These are phyloP conservation scores for Coreoperca whiteheadi DNA, from an alignment of 2,113 vertebrate species.

Conservation along the genomic window DNA sequence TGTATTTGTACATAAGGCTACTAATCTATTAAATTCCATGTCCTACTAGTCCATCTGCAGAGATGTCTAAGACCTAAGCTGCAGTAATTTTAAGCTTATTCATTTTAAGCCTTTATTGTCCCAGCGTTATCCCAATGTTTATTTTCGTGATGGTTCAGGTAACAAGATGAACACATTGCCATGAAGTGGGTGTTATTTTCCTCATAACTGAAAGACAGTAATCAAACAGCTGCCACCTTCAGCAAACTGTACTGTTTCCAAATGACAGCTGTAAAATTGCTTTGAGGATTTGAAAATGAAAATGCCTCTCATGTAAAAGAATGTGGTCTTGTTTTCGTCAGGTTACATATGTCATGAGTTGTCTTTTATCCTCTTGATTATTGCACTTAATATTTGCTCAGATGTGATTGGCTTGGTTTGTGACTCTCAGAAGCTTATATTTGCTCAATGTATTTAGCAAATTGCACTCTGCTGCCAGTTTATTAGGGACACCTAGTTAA, in stretches of 20 bases:
- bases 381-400: conserved; percentile 52
- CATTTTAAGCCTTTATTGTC: conserved; percentile 7
- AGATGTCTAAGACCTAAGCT: conserved; percentile 43
- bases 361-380: conserved; percentile 7
- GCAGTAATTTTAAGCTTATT: conserved; percentile 45
- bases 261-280: neutral
- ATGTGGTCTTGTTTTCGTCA: conserved; percentile 11
- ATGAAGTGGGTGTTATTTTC: neutral
- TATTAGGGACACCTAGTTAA: neutral
- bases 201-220: neutral
- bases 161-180: neutral
- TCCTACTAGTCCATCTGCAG: conserved; percentile 28
- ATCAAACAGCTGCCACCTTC: conserved; percentile 7
- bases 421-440: neutral
- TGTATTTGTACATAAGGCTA: conserved; percentile 69
- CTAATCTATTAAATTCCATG: conserved; percentile 56
- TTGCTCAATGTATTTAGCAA: conserved; percentile 11
- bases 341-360: neutral
- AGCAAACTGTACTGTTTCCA: neutral
- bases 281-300: conserved; percentile 16
- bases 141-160: neutral
- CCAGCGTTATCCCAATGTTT: neutral
- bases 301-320: neutral
- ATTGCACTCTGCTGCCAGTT: neutral
- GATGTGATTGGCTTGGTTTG: conserved; percentile 17